Evolutionary conservation across 2,113 vertebrate species (phyloP).

Genomic region (Tympanuchus pallidicinctus): DNA sequence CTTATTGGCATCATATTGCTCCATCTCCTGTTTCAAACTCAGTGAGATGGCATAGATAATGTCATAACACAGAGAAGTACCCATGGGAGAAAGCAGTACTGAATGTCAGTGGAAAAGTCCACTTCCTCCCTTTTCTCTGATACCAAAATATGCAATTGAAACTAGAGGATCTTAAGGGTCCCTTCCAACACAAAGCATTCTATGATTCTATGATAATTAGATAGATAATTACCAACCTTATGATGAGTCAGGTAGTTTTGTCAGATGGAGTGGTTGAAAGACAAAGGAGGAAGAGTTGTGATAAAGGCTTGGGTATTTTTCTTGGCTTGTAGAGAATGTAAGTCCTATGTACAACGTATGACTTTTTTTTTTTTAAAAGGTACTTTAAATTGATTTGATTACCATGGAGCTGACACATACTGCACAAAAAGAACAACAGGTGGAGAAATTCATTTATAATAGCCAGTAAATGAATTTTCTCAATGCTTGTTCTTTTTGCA

Average conservation of each 20-base stretch:
- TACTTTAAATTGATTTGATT: slow-evolving; percentile 59
- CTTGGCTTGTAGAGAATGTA: background rate
- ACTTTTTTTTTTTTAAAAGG: background rate
- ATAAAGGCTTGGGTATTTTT: background rate
- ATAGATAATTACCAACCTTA: background rate
- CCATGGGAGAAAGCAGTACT: background rate
- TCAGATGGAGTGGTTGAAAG: background rate
- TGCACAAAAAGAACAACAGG: slow-evolving; percentile 54
- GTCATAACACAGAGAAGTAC: background rate
- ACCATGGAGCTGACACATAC: slow-evolving; percentile 48
- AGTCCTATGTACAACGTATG: background rate
- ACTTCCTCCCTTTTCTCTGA: background rate
- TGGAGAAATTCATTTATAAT: slow-evolving; percentile 65
- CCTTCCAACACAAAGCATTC: no score
- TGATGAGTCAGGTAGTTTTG: background rate
- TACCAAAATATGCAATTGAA: background rate
- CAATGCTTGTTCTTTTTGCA: slow-evolving; percentile 46
- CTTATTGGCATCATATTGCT: background rate
- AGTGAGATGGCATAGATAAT: background rate
- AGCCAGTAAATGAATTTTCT: slow-evolving; percentile 58
- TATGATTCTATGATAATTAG: background rate
- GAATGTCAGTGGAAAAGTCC: background rate
- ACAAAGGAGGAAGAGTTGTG: slow-evolving; percentile 12
- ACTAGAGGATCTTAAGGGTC: no score
- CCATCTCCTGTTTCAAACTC: background rate